Conservation (phyloP, 2,113 vertebrate genomes). For the Megaceryle torquata region DNA sequence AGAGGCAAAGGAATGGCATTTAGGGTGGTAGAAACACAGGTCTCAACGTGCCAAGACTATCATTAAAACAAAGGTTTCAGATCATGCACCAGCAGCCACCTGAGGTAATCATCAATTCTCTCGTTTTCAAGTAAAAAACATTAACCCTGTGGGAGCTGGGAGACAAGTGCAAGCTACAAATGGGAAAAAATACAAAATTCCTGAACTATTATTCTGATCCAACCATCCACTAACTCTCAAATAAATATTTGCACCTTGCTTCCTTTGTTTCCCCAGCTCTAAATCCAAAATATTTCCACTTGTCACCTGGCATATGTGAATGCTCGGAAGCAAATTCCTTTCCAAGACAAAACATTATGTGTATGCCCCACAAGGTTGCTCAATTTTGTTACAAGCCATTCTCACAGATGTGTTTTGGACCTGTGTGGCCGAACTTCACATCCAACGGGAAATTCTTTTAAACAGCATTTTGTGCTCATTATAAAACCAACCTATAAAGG, state of each 20-base stretch:
- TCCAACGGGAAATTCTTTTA: background rate
- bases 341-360: background rate
- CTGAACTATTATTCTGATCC: background rate
- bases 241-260: conserved; percentile 1
- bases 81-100: background rate
- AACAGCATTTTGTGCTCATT: background rate
- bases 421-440: background rate
- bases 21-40: background rate
- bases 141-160: background rate
- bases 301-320: background rate
- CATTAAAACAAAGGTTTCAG: background rate
- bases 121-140: background rate
- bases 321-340: background rate
- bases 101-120: background rate
- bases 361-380: background rate
- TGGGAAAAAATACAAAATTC: background rate
- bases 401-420: background rate
- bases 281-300: background rate
- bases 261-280: background rate
- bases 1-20: background rate
- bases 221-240: background rate
- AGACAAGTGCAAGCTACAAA: background rate
- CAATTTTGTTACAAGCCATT: background rate
- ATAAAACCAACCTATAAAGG: background rate
- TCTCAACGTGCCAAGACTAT: background rate